A percentile compares a stretch with the other conserved stretches of the same genome.
These are phyloP conservation scores for Oceanodroma leucorhoa DNA, from an alignment of 2,797 vertebrate species.

Conservation along the genomic window DNA sequence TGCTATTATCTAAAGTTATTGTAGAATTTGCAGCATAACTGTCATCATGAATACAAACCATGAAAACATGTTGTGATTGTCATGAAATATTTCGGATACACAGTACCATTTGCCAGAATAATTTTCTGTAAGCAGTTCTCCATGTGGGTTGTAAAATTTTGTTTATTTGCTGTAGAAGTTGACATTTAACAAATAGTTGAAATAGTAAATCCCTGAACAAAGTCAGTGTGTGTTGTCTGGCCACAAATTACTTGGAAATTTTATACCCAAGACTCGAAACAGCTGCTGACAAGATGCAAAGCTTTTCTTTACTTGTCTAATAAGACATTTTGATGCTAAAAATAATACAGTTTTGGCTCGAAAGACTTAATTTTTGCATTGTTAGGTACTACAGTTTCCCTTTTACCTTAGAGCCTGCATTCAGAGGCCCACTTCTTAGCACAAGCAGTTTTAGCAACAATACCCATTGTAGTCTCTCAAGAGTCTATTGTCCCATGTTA, in stretches of 20 bases:
- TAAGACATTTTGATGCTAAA: constrained; percentile 22
- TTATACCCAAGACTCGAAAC: neutral
- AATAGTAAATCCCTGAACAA: constrained; percentile 14
- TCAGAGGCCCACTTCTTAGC: neutral
- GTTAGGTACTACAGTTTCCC: neutral
- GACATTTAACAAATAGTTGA: neutral
- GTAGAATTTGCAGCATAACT: neutral
- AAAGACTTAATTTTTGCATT: neutral
- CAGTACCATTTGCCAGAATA: neutral
- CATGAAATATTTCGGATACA: neutral
- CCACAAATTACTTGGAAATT: neutral
- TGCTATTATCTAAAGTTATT: neutral
- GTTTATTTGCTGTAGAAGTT: constrained; percentile 24
- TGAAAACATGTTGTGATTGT: neutral
- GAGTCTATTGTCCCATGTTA: neutral
- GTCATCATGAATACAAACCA: neutral
- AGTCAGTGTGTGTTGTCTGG: neutral
- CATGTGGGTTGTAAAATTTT: neutral
- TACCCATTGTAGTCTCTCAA: neutral
- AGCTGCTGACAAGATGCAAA: constrained; percentile 11
- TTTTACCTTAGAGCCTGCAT: neutral
- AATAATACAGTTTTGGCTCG: neutral
- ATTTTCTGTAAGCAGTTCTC: constrained; percentile 6
- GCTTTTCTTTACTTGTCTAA: neutral
- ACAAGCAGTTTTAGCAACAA: neutral